These are phyloP conservation scores for Chitala chitala DNA, from an alignment of 2,113 vertebrate species.

Conservation along the genomic window DNA sequence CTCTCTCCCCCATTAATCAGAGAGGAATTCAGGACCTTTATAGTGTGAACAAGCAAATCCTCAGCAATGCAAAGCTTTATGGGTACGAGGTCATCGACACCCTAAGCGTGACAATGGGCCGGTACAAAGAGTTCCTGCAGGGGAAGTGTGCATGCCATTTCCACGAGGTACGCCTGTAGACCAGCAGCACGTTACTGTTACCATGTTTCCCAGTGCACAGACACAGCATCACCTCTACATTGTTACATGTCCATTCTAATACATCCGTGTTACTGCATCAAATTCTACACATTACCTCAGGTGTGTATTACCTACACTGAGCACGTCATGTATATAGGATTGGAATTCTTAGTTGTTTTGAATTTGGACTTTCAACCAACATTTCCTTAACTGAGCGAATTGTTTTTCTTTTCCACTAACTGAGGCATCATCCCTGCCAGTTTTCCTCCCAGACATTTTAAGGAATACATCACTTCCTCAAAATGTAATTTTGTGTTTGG, in stretches of 20 bases:
- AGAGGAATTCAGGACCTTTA: slow-evolving; percentile 72
- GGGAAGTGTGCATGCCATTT: slow-evolving; percentile 91
- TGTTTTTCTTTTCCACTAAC: neutral
- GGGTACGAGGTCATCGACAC: slow-evolving; percentile 86
- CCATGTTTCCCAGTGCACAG: too few species aligned
- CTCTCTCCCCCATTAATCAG: slow-evolving; percentile 54
- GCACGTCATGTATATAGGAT: too few species aligned
- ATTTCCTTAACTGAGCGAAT: neutral
- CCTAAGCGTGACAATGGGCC: slow-evolving; percentile 84
- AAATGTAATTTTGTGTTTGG: slow-evolving; percentile 19
- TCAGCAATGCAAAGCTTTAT: slow-evolving; percentile 69
- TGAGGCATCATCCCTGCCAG: neutral
- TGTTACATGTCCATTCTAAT: too few species aligned
- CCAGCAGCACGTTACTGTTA: neutral
- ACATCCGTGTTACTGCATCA: too few species aligned
- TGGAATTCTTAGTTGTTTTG: neutral
- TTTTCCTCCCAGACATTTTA: too few species aligned
- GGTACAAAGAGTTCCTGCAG: slow-evolving; percentile 89
- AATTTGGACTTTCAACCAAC: neutral
- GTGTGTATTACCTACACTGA: neutral
- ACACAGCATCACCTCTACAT: neutral
- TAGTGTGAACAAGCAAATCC: slow-evolving; percentile 72
- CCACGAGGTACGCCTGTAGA: slow-evolving; percentile 75
- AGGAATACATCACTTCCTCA: too few species aligned
- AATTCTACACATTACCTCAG: too few species aligned